Base-by-base conservation (phyloP, 2,888 invertebrate species). In the Patella ulyssiponensis region DNA sequence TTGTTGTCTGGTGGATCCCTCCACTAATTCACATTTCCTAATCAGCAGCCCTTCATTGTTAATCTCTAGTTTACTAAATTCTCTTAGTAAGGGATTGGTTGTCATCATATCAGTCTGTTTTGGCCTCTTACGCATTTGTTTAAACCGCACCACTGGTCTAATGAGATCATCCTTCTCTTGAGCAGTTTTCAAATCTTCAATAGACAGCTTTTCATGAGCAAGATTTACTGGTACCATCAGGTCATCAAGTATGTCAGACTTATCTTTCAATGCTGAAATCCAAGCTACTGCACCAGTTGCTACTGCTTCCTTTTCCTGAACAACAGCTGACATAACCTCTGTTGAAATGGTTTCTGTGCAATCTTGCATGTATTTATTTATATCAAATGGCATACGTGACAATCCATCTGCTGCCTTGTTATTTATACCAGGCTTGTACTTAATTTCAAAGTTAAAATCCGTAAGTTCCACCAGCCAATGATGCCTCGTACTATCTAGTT, bases 341-440 rank as follows among this genome's bases (percentile, higher is more conserved):
- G 64, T 64, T 4, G 69, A 17, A 11, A 73, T 52, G 23, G 51
- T 51, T n/a, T 75, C 73, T 33, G 73, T 76, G 44, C 76, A 76
- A 17, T 73, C 44, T 12, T 33, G 3, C 76, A 76, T 79, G 56
- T 69, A 72, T 3, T 69, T 64, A 3, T 70, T n/a, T 14, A 79
- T 74, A 56, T 76, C 76, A 5, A 76, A 44, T 44, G 76, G 76
- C 75, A 78, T 69, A 27, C 78, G 27, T 64, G 78, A 78, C 53
- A 78, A 27, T 15, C 73, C 74, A 71, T 78, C 78, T 7, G 74
- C 75, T 71, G 74, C 78, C 64, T 52, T 64, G 44, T 78, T 74
- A 7, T 74, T 74, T 9, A 15, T 78, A 14, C 75, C 78, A 44
- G 77, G 70, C 58, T 74, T 77, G 33, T 77, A 77, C 12, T 74